Conservation (phyloP, 92 coral and sea anemone species). For the Epizoanthus ramosus region DNA sequence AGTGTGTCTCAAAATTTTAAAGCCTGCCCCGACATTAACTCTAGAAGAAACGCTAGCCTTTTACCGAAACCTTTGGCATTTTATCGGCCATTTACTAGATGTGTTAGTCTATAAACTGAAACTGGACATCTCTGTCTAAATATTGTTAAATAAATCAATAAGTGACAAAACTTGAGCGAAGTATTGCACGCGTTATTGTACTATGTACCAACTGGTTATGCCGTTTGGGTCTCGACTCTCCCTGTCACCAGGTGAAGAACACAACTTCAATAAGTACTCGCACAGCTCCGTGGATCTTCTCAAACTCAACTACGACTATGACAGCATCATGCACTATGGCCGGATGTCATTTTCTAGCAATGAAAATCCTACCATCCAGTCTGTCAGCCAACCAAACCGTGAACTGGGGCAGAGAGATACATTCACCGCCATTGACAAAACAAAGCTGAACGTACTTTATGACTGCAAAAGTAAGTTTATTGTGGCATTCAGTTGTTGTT, state of each 20-base stretch:
- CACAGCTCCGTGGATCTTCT: conserved; percentile 65
- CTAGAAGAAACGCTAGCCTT: too few species aligned
- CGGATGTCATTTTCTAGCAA: conserved; percentile 63
- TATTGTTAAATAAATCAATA: too few species aligned
- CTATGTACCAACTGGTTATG: too few species aligned
- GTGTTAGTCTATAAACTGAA: too few species aligned
- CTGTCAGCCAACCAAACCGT: conserved; percentile 52
- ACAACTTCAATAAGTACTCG: conserved; percentile 73
- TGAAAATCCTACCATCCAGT: conserved; percentile 63
- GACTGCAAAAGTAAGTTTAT: conserved; percentile 63
- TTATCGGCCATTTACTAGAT: too few species aligned
- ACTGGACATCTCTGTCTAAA: too few species aligned
- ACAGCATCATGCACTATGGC: conserved; percentile 83
- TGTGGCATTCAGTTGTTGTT: not conserved
- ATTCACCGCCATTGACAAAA: conserved; percentile 64
- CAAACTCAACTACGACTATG: conserved; percentile 69
- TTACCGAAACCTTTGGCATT: too few species aligned
- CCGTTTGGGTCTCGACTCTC: not conserved
- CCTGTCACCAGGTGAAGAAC: conserved; percentile 56
- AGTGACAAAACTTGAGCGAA: too few species aligned
- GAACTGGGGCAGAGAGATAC: conserved; percentile 62
- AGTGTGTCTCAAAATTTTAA: too few species aligned
- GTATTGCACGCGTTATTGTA: too few species aligned
- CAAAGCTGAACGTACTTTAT: conserved; percentile 67
- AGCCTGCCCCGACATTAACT: too few species aligned